Conservation (phyloP, 2,113 vertebrate genomes). For the Stercorarius parasiticus region DNA sequence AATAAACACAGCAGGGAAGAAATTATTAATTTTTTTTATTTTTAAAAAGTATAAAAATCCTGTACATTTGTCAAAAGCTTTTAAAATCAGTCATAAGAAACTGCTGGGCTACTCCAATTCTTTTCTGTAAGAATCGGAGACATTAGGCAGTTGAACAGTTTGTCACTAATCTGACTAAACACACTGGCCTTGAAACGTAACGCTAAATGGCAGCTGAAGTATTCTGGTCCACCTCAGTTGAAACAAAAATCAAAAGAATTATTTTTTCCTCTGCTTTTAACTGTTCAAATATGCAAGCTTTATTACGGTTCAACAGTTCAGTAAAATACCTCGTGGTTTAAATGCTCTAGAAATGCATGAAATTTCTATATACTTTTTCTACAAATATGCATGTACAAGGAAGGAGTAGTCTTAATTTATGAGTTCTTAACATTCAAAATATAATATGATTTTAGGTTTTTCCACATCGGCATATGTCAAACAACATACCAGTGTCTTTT, state of each 20-base stretch:
- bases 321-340: neutral
- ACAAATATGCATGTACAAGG: neutral
- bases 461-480: neutral
- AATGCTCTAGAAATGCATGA: neutral
- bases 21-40: neutral
- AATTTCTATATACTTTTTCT: neutral
- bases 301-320: neutral
- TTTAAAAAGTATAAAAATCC: constrained; percentile 33
- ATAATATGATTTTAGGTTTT: neutral
- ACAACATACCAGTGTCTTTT: neutral
- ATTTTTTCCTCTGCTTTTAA: neutral
- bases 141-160: neutral
- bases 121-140: neutral
- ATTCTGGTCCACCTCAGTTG: neutral
- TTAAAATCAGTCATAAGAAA: neutral
- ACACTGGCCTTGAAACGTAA: neutral
- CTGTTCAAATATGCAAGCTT: neutral
- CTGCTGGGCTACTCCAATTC: neutral
- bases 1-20: neutral
- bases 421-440: constrained; percentile 37
- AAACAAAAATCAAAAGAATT: neutral
- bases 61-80: constrained; percentile 18
- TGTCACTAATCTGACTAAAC: neutral
- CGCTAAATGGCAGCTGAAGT: neutral
- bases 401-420: constrained; percentile 37